Evolutionary conservation across 2,888 invertebrate genomes (phyloP).

Genomic region (Biston stratarius): DNA sequence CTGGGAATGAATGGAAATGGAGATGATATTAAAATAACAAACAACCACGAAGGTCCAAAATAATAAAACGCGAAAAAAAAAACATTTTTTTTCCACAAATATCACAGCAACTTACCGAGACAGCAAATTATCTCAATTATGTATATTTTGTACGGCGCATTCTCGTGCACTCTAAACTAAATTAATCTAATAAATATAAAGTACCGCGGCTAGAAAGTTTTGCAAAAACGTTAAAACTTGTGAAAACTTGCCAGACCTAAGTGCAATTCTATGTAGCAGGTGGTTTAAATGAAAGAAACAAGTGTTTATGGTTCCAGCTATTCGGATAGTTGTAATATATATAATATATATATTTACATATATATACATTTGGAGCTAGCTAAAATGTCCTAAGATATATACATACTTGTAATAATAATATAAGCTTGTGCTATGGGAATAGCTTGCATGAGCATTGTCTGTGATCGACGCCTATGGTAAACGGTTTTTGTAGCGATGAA

Average conservation of each 20-base stretch:
- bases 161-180: conserved; percentile 16
- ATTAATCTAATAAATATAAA: conserved; percentile 31
- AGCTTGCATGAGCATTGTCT: too few relatives aligned
- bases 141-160: conserved; percentile 9
- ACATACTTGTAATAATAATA: too few relatives aligned
- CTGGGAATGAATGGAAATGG: too few relatives aligned
- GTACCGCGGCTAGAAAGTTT: conserved; percentile 26
- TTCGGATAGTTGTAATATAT: background rate
- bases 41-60: too few relatives aligned
- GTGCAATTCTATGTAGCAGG: conserved; percentile 42
- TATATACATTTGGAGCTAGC: too few relatives aligned
- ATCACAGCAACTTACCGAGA: background rate
- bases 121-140: conserved; percentile 1
- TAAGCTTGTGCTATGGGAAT: too few relatives aligned
- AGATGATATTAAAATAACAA: too few relatives aligned
- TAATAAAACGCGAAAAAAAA: too few relatives aligned
- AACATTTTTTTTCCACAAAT: background rate
- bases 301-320: conserved; percentile 22
- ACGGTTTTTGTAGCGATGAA: too few relatives aligned
- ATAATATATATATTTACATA: too few relatives aligned
- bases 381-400: too few relatives aligned
- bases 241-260: conserved; percentile 37
- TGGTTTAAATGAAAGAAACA: conserved; percentile 39
- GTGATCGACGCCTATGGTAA: too few relatives aligned
- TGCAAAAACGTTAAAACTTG: conserved; percentile 29